Percentiles rank a stretch among this genome's conserved stretches.
Conservation (phyloP, 2,797 vertebrate species). For the Crax fasciolata region DNA sequence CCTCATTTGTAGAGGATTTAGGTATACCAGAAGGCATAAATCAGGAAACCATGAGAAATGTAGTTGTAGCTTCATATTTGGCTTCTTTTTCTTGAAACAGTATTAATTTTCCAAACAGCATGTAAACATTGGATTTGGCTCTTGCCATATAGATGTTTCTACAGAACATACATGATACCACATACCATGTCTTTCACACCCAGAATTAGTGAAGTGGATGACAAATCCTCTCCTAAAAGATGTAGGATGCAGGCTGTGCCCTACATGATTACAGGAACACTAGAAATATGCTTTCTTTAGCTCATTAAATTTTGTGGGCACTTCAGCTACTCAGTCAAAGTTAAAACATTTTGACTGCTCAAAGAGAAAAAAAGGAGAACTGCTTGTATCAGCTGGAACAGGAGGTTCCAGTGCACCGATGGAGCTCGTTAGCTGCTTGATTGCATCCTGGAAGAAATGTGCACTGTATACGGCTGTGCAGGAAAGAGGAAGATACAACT, state of each 20-base stretch:
- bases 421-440: not conserved
- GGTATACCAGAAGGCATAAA: conserved; percentile 45
- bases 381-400: not conserved
- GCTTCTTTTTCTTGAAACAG: not conserved
- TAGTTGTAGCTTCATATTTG: not conserved
- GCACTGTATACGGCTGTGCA: not conserved
- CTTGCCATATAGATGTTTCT: not conserved
- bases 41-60: conserved; percentile 41
- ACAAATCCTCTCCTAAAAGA: not conserved
- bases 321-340: not conserved
- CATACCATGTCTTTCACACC: not conserved
- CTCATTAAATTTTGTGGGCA: not conserved
- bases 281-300: conserved; percentile 8
- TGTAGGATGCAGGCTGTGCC: not conserved
- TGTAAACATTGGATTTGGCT: not conserved
- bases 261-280: not conserved
- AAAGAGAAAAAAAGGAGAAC: not conserved
- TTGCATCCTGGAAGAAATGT: not conserved
- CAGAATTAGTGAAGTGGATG: not conserved
- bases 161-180: not conserved
- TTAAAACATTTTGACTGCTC: not conserved
- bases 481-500: not conserved
- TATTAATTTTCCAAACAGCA: not conserved
- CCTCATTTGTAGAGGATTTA: conserved; percentile 50
- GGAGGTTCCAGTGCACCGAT: not conserved